Percentiles rank a stretch among this genome's conserved stretches.
These are phyloP conservation scores for Drosophila glabriapex DNA, from an alignment of 2,888 invertebrate genomes.

Conservation along the genomic window DNA sequence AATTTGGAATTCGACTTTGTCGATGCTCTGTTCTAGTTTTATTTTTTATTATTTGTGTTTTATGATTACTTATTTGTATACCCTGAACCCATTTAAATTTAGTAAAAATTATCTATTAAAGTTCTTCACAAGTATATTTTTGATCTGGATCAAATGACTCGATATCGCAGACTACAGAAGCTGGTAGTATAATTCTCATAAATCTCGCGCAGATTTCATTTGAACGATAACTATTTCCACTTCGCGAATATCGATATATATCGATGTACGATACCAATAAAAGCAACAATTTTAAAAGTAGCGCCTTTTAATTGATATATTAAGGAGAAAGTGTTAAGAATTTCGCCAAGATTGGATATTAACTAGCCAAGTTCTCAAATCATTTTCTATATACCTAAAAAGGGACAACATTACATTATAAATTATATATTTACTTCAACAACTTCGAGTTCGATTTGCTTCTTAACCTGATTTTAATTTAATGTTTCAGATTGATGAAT, in stretches of 20 bases:
- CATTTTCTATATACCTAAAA: not conserved
- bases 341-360: too few species aligned
- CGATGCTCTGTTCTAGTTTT: not conserved
- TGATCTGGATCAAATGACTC: not conserved
- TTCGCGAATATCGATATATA: not conserved
- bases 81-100: not conserved
- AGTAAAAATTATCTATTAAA: not conserved
- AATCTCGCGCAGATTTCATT: not conserved
- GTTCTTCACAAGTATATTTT: not conserved
- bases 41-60: not conserved
- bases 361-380: not conserved
- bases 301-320: too few species aligned
- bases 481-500: constrained; percentile 87
- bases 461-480: not conserved
- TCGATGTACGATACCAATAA: not conserved
- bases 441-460: not conserved
- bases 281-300: not conserved
- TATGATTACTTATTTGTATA: not conserved
- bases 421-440: not conserved
- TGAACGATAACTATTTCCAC: not conserved
- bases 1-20: not conserved
- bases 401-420: not conserved
- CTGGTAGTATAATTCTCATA: not conserved
- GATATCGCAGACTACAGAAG: not conserved
- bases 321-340: too few species aligned